Base-by-base conservation (phyloP, 2,888 invertebrate genomes). In the Pherbina coryleti region DNA sequence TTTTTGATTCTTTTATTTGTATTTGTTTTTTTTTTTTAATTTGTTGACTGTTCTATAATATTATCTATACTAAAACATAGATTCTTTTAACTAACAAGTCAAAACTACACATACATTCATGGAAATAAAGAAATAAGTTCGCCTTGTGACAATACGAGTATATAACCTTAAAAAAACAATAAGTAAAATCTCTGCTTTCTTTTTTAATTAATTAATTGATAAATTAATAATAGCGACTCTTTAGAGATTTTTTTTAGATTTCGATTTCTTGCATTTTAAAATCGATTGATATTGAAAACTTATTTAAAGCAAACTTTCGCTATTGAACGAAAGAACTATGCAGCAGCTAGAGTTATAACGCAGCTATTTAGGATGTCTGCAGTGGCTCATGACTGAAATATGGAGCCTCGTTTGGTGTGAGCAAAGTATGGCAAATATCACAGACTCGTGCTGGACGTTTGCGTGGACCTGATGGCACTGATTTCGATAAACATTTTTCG, bases 401-500 rank as follows among this genome's bases (percentile, higher is more conserved):
- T 67, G 97, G 97, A 85, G 97, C 96, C 82, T 95, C 94, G 90
- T 96, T 93, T 85, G 94, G 95, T 90, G 95, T 97, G 88, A 99
- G 94, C 87, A 99, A 92, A 71, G 99, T 99, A 92, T 98, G 97
- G 91, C 99, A 99, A 79, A 99, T 97, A 90, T 96, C 94, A 92
- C 99, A 99, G 82, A 99, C 99, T 88, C 95, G 94, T 77, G 97
- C 96, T 60, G 94, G 94, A 83, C 94, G 92, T 83, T 93, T 92
- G 84, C 96, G 94, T 81, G 98, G 98, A 57, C 99, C 99, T 84
- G 94, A 93, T 84, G 93, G 88, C 83, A 99, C 97, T 64, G 92
- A 91, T 89, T 95, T 95, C 75, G 93, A 91, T 84, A 96, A 92
- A 91, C 99, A 99, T 83, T 93, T 91, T 75, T 91, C 91, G 91